Evolutionary conservation across 2,113 vertebrate genomes (phyloP), one percentile per base, ranked within the genome.

Genomic region (Myiopsitta monachus): DNA sequence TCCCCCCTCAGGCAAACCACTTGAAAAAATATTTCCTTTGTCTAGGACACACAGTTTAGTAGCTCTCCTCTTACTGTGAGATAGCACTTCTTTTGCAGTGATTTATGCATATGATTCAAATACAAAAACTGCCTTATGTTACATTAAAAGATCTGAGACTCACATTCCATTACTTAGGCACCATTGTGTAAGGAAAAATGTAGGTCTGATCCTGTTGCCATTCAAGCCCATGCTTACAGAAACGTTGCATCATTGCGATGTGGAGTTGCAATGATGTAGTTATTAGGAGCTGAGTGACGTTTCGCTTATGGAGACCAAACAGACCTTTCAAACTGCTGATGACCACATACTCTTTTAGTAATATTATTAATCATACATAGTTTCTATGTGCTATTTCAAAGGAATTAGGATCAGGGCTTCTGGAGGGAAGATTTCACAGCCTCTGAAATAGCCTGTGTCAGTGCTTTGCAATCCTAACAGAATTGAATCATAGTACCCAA

Each of bases 21-120:
- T 97, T 96, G 94, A 91, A 97, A 97, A 97, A 97, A 97, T 96
- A 93, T 80, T 93, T 95, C 94, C 89, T 96, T 97, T 97, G 86
- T 96, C 95, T 92, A 66, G 67, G 89, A 95, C 47, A 83, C 64
- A 88, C 38, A 94, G 57, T 92, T 92, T 96, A 92, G 92, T 76
- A 87, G 57, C 85, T 89, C 43, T 90, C 92, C 92, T 92, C 94
- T 83, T 95, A 81, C 57, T 68, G 78, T 38, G 84, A 94, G 96
- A 92, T 95, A 97, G 81, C 88, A 95, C 47, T 55, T 95, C 41
- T 83, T 94, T 83, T 93, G 79, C 73, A 38, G 83, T 87, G 88
- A 88, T 95, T 96, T 96, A 94, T 87, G 80, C 82, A 59, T 62
- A 28, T 81, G 59, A 57, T 94, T 95, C 80, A 82, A 73, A 93